Evolutionary conservation across 2,888 invertebrate genomes (phyloP).

Genomic region (Drosophila prolongata): DNA sequence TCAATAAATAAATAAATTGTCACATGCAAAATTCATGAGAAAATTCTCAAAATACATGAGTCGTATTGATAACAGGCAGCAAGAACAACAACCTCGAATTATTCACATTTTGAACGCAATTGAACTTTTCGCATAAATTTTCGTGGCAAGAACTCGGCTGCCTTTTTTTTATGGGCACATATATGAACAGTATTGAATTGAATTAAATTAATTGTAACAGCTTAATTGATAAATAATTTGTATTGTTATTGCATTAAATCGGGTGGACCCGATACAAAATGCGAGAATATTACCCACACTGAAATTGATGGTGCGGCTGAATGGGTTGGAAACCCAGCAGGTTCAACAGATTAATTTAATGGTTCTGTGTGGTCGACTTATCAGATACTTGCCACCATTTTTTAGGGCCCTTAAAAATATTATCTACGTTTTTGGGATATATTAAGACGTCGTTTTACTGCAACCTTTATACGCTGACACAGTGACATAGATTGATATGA

Average conservation of each 20-base stretch:
- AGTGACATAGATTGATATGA: constrained; percentile 29
- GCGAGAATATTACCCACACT: constrained; percentile 11
- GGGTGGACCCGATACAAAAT: constrained; percentile 19
- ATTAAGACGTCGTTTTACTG: constrained; percentile 1
- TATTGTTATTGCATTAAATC: constrained; percentile 58
- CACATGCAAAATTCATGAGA: constrained; percentile 76
- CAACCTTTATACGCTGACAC: constrained; percentile 14
- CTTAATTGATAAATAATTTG: constrained; percentile 77
- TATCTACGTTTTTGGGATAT: background rate
- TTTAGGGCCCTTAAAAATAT: constrained; percentile 11
- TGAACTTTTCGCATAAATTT: constrained; percentile 77
- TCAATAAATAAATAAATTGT: constrained; percentile 79
- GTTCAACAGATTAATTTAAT: constrained; percentile 17
- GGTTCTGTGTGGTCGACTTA: constrained; percentile 7
- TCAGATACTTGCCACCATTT: constrained; percentile 10
- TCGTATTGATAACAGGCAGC: constrained; percentile 32
- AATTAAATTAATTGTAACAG: constrained; percentile 66
- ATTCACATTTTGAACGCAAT: constrained; percentile 76
- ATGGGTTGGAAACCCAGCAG: background rate
- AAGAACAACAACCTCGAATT: constrained; percentile 58
- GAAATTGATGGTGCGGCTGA: constrained; percentile 11
- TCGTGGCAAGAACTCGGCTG: constrained; percentile 1
- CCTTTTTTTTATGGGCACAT: constrained; percentile 3
- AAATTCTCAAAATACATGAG: constrained; percentile 41
- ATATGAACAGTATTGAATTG: constrained; percentile 18